These are phyloP conservation scores for Priocnemis perturbator DNA, from an alignment of 2,888 invertebrate species.

Conservation along the genomic window DNA sequence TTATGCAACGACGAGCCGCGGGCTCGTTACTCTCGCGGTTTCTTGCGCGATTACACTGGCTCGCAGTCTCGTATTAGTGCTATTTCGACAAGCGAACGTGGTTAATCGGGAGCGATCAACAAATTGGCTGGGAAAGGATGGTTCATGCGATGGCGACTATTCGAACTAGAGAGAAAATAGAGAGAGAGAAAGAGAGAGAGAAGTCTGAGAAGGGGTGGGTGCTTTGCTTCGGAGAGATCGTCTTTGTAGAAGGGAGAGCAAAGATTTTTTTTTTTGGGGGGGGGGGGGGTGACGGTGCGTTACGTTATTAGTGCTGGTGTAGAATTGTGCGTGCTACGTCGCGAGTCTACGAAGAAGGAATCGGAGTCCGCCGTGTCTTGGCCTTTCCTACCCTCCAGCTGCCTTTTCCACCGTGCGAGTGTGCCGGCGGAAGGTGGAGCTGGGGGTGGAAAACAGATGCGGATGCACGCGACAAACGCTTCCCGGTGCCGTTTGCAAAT, in stretches of 20 bases:
- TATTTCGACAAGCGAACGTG: slow-evolving; percentile 6
- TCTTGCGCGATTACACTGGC: slow-evolving; percentile 10
- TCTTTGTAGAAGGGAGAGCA: too few species aligned
- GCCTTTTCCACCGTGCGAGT: too few species aligned
- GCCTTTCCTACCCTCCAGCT: too few species aligned
- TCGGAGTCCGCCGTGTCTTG: slow-evolving; percentile 34
- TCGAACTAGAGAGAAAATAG: background rate
- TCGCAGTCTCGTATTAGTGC: slow-evolving; percentile 15
- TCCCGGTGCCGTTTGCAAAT: too few species aligned
- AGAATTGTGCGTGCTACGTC: slow-evolving; percentile 73
- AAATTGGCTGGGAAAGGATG: slow-evolving; percentile 12
- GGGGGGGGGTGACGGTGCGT: too few species aligned
- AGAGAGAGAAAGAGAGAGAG: slow-evolving; percentile 20
- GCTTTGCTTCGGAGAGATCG: too few species aligned
- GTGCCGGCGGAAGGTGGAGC: too few species aligned
- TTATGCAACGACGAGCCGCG: too few species aligned
- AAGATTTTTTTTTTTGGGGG: too few species aligned
- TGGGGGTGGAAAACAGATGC: too few species aligned
- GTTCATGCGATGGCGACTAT: slow-evolving; percentile 14
- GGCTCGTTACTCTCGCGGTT: background rate
- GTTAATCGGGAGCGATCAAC: background rate
- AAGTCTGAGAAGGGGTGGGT: slow-evolving; percentile 34
- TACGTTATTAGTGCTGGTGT: slow-evolving; percentile 60
- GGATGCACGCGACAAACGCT: too few species aligned
- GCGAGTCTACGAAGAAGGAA: slow-evolving; percentile 72